A percentile compares a stretch with the other conserved stretches of the same genome.
Conservation (phyloP, 2,888 invertebrate genomes). For the Eupithecia dodoneata region DNA sequence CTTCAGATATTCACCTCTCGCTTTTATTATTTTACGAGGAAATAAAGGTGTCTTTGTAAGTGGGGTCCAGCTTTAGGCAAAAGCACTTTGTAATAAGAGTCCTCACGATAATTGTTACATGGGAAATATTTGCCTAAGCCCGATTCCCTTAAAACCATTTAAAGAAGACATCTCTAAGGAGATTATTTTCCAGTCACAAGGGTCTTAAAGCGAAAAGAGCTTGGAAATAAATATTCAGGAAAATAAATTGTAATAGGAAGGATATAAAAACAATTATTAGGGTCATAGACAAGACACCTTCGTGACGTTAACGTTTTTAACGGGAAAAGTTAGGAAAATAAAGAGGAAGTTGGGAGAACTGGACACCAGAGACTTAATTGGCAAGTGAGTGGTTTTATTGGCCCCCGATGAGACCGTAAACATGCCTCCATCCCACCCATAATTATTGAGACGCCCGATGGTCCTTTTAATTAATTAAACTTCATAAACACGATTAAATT, state of each 20-base stretch:
- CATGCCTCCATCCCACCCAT: slow-evolving; percentile 4
- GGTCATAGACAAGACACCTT: slow-evolving; percentile 10
- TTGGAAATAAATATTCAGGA: slow-evolving; percentile 4
- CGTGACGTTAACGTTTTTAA: background rate
- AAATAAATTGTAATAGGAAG: background rate
- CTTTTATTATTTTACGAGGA: slow-evolving; percentile 41
- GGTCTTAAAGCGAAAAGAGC: background rate
- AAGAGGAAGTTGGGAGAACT: slow-evolving; percentile 22
- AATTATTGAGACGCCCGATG: slow-evolving; percentile 35
- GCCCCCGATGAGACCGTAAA: slow-evolving; percentile 34
- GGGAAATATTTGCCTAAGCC: slow-evolving; percentile 9
- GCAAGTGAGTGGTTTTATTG: slow-evolving; percentile 41
- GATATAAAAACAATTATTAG: slow-evolving; percentile 9
- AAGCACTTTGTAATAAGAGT: slow-evolving; percentile 13
- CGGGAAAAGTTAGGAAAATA: slow-evolving; percentile 21
- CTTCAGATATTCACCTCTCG: slow-evolving; percentile 38
- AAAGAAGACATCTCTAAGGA: slow-evolving; percentile 11
- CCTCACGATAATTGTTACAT: slow-evolving; percentile 9
- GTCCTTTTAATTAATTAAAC: slow-evolving; percentile 44
- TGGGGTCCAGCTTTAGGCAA: slow-evolving; percentile 29
- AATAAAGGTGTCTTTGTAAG: slow-evolving; percentile 37
- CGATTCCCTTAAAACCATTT: slow-evolving; percentile 3
- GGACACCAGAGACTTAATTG: slow-evolving; percentile 28
- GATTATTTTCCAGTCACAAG: slow-evolving; percentile 9
- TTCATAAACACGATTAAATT: slow-evolving; percentile 29